These are phyloP conservation scores for Myrmecophaga tridactyla DNA, from an alignment of 2,113 vertebrate species.

Conservation along the genomic window DNA sequence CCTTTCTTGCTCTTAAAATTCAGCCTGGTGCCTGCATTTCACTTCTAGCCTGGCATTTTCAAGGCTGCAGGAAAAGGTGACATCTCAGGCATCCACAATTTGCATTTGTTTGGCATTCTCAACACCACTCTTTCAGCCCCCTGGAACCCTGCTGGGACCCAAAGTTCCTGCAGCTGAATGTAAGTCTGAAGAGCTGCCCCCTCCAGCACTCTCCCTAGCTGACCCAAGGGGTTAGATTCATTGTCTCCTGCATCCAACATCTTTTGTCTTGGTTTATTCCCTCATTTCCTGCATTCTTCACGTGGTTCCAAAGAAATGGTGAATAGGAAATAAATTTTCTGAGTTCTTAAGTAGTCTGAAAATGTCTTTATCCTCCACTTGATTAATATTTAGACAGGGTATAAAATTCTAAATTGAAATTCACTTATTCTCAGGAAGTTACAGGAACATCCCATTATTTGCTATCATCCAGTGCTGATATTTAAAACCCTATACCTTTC, in stretches of 20 bases:
- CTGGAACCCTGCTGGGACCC: not conserved
- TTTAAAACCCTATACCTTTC: not conserved
- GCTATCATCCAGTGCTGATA: not conserved
- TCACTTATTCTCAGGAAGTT: not conserved
- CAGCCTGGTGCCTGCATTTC: not conserved
- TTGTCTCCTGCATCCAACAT: not conserved
- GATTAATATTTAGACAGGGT: not conserved
- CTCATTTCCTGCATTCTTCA: not conserved
- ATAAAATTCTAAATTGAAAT: not conserved
- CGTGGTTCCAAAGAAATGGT: not conserved
- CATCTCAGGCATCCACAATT: not conserved
- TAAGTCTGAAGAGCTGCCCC: not conserved
- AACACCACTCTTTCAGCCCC: too few species aligned
- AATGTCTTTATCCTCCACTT: not conserved
- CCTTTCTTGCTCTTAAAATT: not conserved
- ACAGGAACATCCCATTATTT: not conserved
- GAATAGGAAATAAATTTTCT: not conserved
- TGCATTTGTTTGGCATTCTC: not conserved
- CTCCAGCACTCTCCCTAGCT: not conserved
- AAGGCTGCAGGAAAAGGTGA: not conserved
- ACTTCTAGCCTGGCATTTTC: not conserved
- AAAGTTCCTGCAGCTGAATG: not conserved
- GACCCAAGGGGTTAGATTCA: not conserved
- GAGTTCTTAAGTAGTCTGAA: not conserved
- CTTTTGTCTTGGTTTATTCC: not conserved